Percentiles rank a stretch among this genome's conserved stretches.
Conservation (phyloP, 2,113 vertebrate genomes). For the Candoia aspera region DNA sequence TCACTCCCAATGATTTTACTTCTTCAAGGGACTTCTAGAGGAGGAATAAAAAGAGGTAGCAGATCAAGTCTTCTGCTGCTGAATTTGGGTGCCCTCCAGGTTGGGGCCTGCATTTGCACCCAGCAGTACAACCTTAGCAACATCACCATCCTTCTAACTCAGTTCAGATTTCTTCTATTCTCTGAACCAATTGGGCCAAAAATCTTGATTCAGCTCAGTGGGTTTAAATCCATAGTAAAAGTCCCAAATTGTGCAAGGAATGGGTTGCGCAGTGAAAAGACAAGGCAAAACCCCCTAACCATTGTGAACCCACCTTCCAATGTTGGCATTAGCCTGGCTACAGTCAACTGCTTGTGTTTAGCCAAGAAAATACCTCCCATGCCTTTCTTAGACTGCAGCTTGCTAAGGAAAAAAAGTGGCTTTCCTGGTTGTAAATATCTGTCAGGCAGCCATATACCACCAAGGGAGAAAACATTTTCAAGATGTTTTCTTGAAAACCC, state of each 20-base stretch:
- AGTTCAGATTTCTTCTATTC: background rate
- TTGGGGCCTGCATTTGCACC: background rate
- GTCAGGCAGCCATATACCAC: conserved; percentile 38
- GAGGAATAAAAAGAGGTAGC: background rate
- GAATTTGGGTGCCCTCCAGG: background rate
- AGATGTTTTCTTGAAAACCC: too few relatives aligned
- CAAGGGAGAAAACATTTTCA: background rate
- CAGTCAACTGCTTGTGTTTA: conserved; percentile 29
- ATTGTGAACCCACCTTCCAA: conserved; percentile 20
- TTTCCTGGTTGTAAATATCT: conserved; percentile 32
- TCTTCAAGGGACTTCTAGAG: background rate
- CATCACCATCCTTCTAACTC: background rate
- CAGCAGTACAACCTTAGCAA: background rate
- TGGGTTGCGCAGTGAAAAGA: background rate
- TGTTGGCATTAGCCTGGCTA: background rate
- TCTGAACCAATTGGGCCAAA: background rate
- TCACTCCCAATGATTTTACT: background rate
- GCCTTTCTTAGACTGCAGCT: rapidly evolving
- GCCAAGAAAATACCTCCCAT: background rate
- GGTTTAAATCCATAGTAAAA: background rate
- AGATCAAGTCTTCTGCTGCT: background rate
- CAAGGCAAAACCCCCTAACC: background rate
- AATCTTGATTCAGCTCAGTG: background rate
- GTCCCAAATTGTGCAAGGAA: background rate
- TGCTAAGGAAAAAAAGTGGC: conserved; percentile 11